Percentiles rank a stretch among this genome's conserved stretches.
phyloP scores from a whole-genome alignment of 2,797 vertebrate genomes.

The Cuculus canorus region DNA sequence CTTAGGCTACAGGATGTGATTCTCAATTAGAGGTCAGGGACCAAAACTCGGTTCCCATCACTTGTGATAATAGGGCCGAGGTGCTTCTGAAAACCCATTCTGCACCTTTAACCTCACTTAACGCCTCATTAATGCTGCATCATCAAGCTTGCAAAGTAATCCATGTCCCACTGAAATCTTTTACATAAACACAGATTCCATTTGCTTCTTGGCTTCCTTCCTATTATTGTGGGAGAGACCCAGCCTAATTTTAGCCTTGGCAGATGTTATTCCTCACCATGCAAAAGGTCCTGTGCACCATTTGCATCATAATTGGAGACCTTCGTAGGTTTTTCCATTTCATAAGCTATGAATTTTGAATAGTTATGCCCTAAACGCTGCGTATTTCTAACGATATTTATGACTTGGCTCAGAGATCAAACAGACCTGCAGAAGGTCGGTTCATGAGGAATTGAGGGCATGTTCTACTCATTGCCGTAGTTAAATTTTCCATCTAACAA shows the following conservation, averaged over 20 bases:
- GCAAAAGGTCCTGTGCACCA: background rate
- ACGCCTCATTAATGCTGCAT: background rate
- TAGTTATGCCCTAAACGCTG: background rate
- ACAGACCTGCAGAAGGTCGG: background rate
- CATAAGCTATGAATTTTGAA: background rate
- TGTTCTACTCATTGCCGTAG: background rate
- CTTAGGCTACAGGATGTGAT: background rate
- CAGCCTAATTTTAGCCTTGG: background rate
- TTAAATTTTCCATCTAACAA: background rate
- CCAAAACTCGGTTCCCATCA: background rate
- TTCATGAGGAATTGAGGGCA: background rate
- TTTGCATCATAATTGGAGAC: background rate
- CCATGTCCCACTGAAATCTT: background rate
- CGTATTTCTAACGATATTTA: background rate
- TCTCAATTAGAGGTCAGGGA: background rate
- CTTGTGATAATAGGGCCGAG: background rate
- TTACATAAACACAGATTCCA: background rate
- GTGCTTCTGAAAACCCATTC: background rate
- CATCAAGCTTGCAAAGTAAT: background rate
- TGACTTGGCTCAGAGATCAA: background rate
- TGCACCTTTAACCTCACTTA: background rate
- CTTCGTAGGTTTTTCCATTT: background rate
- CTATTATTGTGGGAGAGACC: background rate
- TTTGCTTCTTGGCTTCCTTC: background rate
- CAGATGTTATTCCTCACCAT: background rate